Evolutionary conservation across 1,140 invertebrate genomes (phyloP).

Genomic region (Hirudo medicinalis): DNA sequence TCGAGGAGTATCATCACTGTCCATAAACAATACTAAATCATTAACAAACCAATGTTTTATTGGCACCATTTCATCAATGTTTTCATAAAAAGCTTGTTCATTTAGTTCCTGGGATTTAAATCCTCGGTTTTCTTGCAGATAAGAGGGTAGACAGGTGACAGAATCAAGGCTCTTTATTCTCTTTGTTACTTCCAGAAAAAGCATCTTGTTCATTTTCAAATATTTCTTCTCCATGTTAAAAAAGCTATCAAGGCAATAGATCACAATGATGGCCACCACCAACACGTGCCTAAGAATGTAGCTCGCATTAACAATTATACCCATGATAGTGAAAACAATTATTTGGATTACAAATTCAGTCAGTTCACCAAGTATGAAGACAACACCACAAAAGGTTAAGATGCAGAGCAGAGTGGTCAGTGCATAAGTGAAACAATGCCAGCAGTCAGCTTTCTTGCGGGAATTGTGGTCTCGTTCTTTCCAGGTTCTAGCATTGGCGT

Average conservation of each 20-base stretch:
- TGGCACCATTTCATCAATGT: conserved; percentile 21
- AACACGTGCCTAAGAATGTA: conserved; percentile 28
- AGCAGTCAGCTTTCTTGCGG: too few species aligned
- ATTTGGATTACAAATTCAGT: conserved; percentile 26
- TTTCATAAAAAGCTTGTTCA: conserved; percentile 23
- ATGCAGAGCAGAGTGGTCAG: conserved; percentile 30
- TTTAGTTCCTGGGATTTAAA: conserved; percentile 23
- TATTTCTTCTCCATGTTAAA: conserved; percentile 28
- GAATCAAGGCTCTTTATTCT: conserved; percentile 26
- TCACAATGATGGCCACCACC: conserved; percentile 27
- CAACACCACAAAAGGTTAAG: conserved; percentile 30
- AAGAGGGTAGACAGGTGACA: conserved; percentile 35
- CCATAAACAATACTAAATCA: conserved; percentile 36
- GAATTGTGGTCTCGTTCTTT: conserved; percentile 19
- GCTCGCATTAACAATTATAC: conserved; percentile 32
- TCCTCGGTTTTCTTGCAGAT: conserved; percentile 35
- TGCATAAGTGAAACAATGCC: conserved; percentile 22
- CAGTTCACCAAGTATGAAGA: conserved; percentile 32
- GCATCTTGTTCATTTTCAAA: conserved; percentile 29
- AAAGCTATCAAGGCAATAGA: conserved; percentile 30
- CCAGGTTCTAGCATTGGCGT: background rate
- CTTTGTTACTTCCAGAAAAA: conserved; percentile 24
- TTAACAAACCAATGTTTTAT: conserved; percentile 32
- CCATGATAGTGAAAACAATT: conserved; percentile 29
- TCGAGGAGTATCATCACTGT: conserved; percentile 36